Base-by-base conservation (phyloP, 2,113 vertebrate species). In the Chaetorhynchus papuensis region DNA sequence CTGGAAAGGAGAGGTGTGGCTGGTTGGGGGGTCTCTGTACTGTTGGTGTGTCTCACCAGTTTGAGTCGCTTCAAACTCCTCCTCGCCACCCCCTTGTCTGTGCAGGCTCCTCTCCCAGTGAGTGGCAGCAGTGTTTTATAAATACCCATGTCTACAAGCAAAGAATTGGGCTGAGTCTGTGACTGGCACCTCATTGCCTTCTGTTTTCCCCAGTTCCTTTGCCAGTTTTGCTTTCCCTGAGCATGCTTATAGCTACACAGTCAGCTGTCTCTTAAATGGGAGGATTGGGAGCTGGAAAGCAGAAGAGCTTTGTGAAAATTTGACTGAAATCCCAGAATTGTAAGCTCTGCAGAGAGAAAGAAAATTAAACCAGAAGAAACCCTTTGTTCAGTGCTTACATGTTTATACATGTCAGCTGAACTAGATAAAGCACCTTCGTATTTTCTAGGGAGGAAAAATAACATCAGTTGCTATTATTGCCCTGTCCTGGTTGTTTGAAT, bases 81-180 rank as follows among this genome's bases (percentile, higher is more conserved):
- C 66, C 54, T 61, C 4, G 1, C 6, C 8, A 24, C 4, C 13
- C 31, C 11, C 7, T 64, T 76, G 15, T 42, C 71, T 16, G 3
- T 30, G 10, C 5, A 10, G 11, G 30, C 22, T 70, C n/a, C 19
- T 82, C 52, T n/a, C n/a, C 27, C 28, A 31, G 45, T 9, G 44
- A 47, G 61, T 15, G 37, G 22, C 33, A 81, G 19, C 59, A 47
- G 14, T 50, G 18, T 45, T 82, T 61, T 45, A 28, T 44, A 59
- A 83, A 13, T 26, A 33, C 3, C 0, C 0, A 1, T 26, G 31
- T n/a, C 23, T n/a, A 11, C 15, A 59, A 68, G 47, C 18, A 41
- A 83, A 49, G 47, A 59, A 26, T 11, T 45, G 61, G 18, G 20
- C 49, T 31, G 33, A n/a, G 13, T 39, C 37, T 76, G 44, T 1